Evolutionary conservation across 2,888 invertebrate genomes (phyloP).

Genomic region (Hybos culiciformis): DNA sequence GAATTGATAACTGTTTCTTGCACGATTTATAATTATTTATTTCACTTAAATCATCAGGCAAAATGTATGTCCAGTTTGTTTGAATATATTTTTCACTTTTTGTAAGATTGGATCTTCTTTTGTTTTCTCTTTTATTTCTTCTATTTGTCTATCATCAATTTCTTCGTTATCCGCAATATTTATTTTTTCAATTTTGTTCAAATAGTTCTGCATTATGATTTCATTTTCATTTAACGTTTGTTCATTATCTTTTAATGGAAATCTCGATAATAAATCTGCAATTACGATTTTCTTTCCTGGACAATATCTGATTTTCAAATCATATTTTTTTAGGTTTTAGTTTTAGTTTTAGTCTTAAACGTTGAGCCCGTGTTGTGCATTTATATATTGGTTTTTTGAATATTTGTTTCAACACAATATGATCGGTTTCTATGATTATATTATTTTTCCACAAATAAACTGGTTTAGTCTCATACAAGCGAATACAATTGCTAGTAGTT

Average conservation of each 20-base stretch:
- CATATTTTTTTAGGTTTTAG: constrained; percentile 6
- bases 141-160: no score
- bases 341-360: constrained; percentile 1
- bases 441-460: neutral
- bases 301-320: neutral
- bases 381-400: neutral
- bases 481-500: neutral
- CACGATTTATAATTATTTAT: constrained; percentile 1
- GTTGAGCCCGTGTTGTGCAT: neutral
- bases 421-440: neutral
- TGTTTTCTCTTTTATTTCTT: no score
- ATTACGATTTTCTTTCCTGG: neutral
- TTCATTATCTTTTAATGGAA: no score
- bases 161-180: no score
- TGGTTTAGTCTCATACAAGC: neutral
- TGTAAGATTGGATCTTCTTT: no score
- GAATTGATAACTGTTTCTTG: constrained; percentile 3
- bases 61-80: no score
- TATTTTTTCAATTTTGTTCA: no score
- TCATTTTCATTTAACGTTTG: no score
- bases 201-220: no score
- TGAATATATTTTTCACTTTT: no score
- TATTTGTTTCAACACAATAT: neutral
- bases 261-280: no score
- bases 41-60: neutral